Percentiles rank a stretch among this genome's conserved stretches.
Conservation (phyloP, 2,888 invertebrate genomes). For the Acleris literana region DNA sequence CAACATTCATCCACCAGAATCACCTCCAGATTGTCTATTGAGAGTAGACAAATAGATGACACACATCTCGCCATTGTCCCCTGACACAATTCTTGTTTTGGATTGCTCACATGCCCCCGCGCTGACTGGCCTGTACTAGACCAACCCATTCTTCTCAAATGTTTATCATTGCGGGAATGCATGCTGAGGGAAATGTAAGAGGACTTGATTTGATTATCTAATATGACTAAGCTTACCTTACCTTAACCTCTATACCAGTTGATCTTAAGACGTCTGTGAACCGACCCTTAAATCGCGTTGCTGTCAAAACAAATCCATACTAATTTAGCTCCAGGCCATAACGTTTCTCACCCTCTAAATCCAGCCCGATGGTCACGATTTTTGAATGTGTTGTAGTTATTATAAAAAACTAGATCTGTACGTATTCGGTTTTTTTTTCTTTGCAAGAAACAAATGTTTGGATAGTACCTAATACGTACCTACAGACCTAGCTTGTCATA, state of each 20-base stretch:
- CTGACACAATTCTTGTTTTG: slow-evolving; percentile 78
- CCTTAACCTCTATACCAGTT: not conserved
- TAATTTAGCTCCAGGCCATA: no score
- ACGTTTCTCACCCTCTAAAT: no score
- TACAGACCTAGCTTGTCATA: no score
- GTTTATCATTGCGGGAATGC: slow-evolving; percentile 6
- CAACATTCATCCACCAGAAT: not conserved
- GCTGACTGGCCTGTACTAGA: slow-evolving; percentile 56
- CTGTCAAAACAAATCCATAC: no score
- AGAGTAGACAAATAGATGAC: slow-evolving; percentile 55
- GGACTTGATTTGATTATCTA: not conserved
- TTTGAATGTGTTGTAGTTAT: no score
- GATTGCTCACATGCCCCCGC: slow-evolving; percentile 53
- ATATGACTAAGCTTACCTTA: not conserved
- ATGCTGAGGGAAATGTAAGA: not conserved
- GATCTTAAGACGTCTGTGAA: no score
- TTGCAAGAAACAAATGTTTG: no score
- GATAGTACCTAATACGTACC: no score
- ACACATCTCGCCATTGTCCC: slow-evolving; percentile 57
- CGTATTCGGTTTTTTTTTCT: no score
- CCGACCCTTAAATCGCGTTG: no score
- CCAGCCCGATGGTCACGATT: no score
- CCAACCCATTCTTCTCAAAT: slow-evolving; percentile 18
- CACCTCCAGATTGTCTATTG: slow-evolving; percentile 50
- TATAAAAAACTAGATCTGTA: no score